Percentiles rank a stretch among this genome's conserved stretches.
Evolutionary conservation across 2,888 invertebrate genomes (phyloP).

Genomic region (Steromphala cineraria): DNA sequence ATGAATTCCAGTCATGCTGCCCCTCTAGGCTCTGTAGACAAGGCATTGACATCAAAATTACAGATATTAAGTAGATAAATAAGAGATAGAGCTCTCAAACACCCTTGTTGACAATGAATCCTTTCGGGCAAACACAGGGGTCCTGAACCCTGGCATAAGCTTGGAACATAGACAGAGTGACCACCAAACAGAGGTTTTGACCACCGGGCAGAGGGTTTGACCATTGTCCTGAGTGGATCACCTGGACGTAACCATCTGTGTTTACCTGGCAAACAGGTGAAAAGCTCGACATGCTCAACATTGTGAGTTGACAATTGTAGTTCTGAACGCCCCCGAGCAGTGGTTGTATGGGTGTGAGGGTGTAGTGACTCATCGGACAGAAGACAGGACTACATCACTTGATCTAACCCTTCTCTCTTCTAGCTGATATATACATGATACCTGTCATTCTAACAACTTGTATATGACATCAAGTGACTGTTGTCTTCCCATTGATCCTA

Average conservation of each 20-base stretch:
- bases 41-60: conserved; percentile 17
- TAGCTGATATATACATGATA: too few relatives aligned
- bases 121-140: background rate
- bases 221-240: background rate
- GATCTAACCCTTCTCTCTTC: too few relatives aligned
- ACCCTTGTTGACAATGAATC: background rate
- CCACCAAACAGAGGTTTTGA: background rate
- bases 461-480: too few relatives aligned
- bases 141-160: background rate
- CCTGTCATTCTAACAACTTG: too few relatives aligned
- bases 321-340: background rate
- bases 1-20: background rate
- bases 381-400: too few relatives aligned
- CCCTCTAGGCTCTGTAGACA: background rate
- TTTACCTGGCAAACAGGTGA: conserved; percentile 19
- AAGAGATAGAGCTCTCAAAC: background rate
- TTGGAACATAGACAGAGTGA: background rate
- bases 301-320: background rate
- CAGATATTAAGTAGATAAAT: conserved; percentile 17
- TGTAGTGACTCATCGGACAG: background rate
- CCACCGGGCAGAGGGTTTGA: background rate
- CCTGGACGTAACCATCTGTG: conserved; percentile 8
- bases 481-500: too few relatives aligned
- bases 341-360: background rate
- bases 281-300: conserved; percentile 15